These are phyloP conservation scores for Thamnophis sirtalis DNA, from an alignment of 2,113 vertebrate genomes.

Conservation along the genomic window DNA sequence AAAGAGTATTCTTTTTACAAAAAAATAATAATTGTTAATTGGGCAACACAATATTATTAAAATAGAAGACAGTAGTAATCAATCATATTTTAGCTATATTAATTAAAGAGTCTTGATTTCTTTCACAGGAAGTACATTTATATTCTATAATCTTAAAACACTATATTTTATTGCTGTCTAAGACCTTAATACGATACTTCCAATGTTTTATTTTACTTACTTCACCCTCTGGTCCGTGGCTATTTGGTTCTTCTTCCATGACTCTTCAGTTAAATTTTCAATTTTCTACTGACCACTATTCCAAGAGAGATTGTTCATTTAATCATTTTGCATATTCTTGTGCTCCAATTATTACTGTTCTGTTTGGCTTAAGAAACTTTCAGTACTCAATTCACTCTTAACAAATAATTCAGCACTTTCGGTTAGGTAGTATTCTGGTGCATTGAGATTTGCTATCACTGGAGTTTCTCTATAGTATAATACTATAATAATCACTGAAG, in stretches of 20 bases:
- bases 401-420: background rate
- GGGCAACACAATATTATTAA: background rate
- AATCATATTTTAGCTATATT: background rate
- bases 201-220: background rate
- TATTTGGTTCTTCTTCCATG: constrained; percentile 10
- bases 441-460: background rate
- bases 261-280: constrained; percentile 8
- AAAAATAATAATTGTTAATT: background rate
- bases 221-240: background rate
- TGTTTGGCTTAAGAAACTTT: background rate
- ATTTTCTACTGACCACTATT: background rate
- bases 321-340: background rate
- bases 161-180: background rate
- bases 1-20: background rate
- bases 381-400: background rate
- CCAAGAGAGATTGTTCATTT: background rate
- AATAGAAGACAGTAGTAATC: background rate
- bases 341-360: rapidly evolving
- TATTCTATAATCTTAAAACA: background rate
- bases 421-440: background rate
- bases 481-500: background rate
- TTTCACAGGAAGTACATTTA: background rate
- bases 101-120: background rate
- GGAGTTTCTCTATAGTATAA: background rate
- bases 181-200: background rate